Conservation (phyloP, 2,797 vertebrate species). For the Takifugu ocellatus region DNA sequence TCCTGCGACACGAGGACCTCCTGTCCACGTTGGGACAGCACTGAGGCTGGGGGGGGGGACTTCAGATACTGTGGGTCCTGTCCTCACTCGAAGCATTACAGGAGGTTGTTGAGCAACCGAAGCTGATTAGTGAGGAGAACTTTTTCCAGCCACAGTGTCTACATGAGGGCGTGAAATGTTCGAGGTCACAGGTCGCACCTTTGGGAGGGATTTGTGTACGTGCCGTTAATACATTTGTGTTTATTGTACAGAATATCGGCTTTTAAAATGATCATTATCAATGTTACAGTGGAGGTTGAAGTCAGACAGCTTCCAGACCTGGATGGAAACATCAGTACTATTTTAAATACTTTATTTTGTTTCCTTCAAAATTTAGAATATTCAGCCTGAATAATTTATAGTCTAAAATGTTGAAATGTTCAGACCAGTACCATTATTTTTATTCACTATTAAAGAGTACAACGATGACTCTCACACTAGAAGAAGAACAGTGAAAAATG, state of each 20-base stretch:
- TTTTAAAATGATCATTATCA: slow-evolving; percentile 1
- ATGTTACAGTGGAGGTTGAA: slow-evolving; percentile 4
- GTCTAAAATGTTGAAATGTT: too few species aligned
- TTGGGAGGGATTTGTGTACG: slow-evolving; percentile 5
- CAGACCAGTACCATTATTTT: too few species aligned
- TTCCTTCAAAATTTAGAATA: too few species aligned
- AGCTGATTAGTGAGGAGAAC: slow-evolving; percentile 40
- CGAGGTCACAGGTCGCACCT: slow-evolving; percentile 12
- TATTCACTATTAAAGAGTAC: too few species aligned
- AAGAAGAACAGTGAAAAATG: too few species aligned
- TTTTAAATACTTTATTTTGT: too few species aligned
- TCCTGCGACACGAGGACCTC: slow-evolving; percentile 83
- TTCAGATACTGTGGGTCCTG: slow-evolving; percentile 28
- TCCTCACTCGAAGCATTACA: slow-evolving; percentile 17
- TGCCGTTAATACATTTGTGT: slow-evolving; percentile 18
- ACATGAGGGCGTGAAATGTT: too few species aligned
- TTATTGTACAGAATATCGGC: not conserved
- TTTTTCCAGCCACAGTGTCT: slow-evolving; percentile 34
- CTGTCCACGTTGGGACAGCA: slow-evolving; percentile 68
- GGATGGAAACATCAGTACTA: too few species aligned
- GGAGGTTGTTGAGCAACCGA: slow-evolving; percentile 13
- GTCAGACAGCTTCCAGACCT: not conserved
- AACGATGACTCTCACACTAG: too few species aligned
- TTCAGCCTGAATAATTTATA: too few species aligned
- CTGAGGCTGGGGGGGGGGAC: slow-evolving; percentile 23